Base-by-base conservation (phyloP, 92 coral and sea anemone genomes). In the Porites cylindrica region DNA sequence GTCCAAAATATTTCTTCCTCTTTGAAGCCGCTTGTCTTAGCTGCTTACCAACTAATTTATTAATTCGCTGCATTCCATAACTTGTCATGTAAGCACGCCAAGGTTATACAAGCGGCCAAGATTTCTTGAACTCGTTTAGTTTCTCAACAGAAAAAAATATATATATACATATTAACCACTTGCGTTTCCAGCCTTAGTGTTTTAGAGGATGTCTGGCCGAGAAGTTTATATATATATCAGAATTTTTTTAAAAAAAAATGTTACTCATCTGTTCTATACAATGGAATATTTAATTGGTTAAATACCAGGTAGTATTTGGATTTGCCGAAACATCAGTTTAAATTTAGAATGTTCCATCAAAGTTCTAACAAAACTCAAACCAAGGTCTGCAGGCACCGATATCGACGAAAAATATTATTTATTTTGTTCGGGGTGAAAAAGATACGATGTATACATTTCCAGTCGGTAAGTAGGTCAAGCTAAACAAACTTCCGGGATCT, bases 251-350 rank as follows among this genome's bases (percentile, higher is more conserved):
- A 10, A 0, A 4, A 51, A 72, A 5, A 51, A 19, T 13, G 21
- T 47, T 71, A 60, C 17, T 20, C 50, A 43, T 9, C 79, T 74
- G 17, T 61, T 79, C 4, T 20, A 74, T 83, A 83, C 87, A 83
- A 83, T 83, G 79, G 87, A 83, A 83, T 83, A 83, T 83, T 83
- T 83, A 83, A 83, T 83, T 83, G 77, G 58, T 47, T 4, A 83
- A 72, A 83, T 73, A 83, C 62, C 80, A 13, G 87, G 87, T 83
- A 12, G 60, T 83, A 78, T 83, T 61, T 72, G 62, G 51, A 61
- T 72, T 82, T 62, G 1, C 7, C 51, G 8, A 20, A 20, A 70
- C 70, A 8, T 58, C 60, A n/a, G 29, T 6, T 56, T 23, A 14
- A 66, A 18, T 7, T 50, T 11, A 26, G 13, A 75, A 72, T 24